A percentile compares a stretch with the other conserved stretches of the same genome.
These are phyloP conservation scores for Setophaga kirtlandii DNA, from an alignment of 2,113 vertebrate genomes.

Conservation along the genomic window DNA sequence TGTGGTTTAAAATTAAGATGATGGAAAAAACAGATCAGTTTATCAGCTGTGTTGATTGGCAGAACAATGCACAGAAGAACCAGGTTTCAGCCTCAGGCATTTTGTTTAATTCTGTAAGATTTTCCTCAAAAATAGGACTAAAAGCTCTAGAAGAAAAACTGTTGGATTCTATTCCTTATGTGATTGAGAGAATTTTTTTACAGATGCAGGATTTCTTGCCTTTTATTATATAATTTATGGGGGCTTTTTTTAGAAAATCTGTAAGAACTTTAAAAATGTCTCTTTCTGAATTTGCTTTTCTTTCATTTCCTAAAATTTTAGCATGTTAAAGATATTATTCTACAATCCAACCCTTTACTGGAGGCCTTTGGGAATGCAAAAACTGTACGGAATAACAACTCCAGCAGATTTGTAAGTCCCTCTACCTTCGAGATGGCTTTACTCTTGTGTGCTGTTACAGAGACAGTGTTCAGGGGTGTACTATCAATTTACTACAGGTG, in stretches of 20 bases:
- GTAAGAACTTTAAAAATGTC: not conserved
- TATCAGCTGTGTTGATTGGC: not conserved
- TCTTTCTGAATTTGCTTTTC: not conserved
- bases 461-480: not conserved
- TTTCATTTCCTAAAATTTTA: slow-evolving; percentile 54
- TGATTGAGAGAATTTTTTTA: not conserved
- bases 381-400: slow-evolving; percentile 98
- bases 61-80: not conserved
- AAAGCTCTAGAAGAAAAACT: not conserved
- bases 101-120: not conserved
- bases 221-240: not conserved
- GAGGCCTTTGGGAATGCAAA: slow-evolving; percentile 98
- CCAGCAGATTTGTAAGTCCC: slow-evolving; percentile 93
- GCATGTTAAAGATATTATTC: slow-evolving; percentile 98
- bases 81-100: not conserved
- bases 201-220: not conserved
- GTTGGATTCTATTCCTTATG: not conserved
- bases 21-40: not conserved
- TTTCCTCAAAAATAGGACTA: not conserved
- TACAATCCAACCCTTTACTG: slow-evolving; percentile 94
- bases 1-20: not conserved
- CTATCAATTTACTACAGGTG: not conserved
- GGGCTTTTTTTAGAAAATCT: not conserved
- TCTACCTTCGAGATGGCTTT: not conserved
- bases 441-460: not conserved